phyloP scores from a whole-genome alignment of 2,113 vertebrate genomes.

The Ardeotis arabs region DNA sequence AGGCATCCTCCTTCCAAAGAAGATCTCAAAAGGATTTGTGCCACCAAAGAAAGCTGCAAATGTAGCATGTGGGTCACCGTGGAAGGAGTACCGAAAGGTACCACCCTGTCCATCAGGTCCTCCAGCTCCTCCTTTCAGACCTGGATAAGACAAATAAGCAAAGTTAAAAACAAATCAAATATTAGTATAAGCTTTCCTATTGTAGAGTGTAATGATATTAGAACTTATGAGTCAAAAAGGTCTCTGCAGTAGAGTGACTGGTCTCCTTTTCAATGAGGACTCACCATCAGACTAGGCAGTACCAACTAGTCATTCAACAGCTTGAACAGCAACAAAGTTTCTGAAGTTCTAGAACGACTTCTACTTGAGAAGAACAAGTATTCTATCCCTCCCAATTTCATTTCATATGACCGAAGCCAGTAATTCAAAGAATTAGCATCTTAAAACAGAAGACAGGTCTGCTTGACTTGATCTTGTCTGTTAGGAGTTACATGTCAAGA shows the following conservation, averaged over 20 bases:
- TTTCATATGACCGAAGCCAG: not conserved
- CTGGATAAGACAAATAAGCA: conserved; percentile 66
- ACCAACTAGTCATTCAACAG: not conserved
- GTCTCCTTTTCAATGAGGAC: not conserved
- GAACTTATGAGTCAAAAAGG: not conserved
- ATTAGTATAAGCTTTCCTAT: not conserved
- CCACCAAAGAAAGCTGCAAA: conserved; percentile 98
- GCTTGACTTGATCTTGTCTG: not conserved
- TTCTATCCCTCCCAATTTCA: not conserved
- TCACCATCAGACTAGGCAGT: not conserved
- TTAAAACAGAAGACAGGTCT: not conserved
- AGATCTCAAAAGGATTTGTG: conserved; percentile 96
- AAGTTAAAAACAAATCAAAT: not conserved
- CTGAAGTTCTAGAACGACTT: not conserved
- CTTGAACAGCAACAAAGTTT: not conserved
- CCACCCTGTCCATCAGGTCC: conserved; percentile 89
- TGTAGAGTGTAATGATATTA: not conserved
- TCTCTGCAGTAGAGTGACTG: not conserved
- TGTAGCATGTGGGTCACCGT: conserved; percentile 95
- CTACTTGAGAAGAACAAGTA: not conserved
- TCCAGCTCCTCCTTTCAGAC: conserved; percentile 93
- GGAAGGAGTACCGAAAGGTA: conserved; percentile 95
- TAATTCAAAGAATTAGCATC: not conserved
- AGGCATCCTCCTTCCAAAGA: conserved; percentile 91
- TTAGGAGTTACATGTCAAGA: not conserved